Percentiles rank a stretch among this genome's conserved stretches.
These are phyloP conservation scores for Monoplex corrugatus DNA, from an alignment of 2,888 invertebrate genomes.

Conservation along the genomic window DNA sequence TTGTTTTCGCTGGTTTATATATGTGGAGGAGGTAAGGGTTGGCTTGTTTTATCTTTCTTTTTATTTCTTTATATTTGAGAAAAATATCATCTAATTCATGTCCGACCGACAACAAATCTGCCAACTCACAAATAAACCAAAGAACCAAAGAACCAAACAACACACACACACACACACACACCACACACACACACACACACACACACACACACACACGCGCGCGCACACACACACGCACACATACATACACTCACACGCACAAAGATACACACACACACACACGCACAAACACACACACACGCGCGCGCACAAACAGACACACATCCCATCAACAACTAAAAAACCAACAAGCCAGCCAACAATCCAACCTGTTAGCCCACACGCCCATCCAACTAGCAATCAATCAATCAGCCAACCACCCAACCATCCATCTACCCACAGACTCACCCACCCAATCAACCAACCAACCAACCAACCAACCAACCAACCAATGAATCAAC, in stretches of 20 bases:
- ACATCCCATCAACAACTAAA: background rate
- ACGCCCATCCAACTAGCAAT: too few relatives aligned
- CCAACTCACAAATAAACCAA: too few relatives aligned
- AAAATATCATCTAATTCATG: too few relatives aligned
- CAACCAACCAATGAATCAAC: too few relatives aligned
- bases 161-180: background rate
- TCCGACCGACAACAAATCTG: too few relatives aligned
- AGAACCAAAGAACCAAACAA: too few relatives aligned
- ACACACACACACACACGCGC: constrained; percentile 24
- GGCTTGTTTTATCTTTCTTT: too few relatives aligned
- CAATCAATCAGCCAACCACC: background rate
- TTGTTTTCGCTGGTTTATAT: too few relatives aligned
- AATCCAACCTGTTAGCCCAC: too few relatives aligned
- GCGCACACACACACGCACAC: background rate
- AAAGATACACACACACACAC: background rate
- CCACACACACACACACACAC: constrained; percentile 15
- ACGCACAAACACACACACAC: background rate
- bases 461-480: too few relatives aligned
- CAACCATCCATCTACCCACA: constrained; percentile 11
- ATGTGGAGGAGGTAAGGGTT: too few relatives aligned
- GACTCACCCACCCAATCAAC: background rate
- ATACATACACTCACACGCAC: background rate
- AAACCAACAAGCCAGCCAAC: background rate
- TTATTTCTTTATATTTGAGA: too few relatives aligned
- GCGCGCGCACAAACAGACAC: background rate